phyloP scores from a whole-genome alignment of 2,113 vertebrate species.

The Motacilla tschutschensis region DNA sequence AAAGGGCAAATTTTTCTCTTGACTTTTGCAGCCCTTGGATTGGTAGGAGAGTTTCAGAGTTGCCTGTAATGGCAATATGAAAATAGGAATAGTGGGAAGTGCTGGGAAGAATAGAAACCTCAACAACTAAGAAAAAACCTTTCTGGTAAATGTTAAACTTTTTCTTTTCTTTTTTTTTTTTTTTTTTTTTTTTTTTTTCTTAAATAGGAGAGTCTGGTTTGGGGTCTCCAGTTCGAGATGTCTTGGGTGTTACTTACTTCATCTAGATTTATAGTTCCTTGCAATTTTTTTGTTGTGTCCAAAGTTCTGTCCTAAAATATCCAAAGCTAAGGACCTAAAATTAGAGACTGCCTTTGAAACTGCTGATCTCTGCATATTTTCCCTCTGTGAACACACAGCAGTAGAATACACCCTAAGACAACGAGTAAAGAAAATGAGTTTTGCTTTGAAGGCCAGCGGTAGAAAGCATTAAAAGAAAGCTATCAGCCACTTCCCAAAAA shows the following conservation, averaged over 20 bases:
- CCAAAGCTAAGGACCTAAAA: constrained; percentile 47
- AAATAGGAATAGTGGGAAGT: constrained; percentile 36
- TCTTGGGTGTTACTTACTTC: constrained; percentile 46
- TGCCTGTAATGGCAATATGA: neutral
- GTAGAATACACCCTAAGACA: constrained; percentile 42
- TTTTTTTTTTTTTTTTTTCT: neutral
- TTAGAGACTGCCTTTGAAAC: constrained; percentile 53
- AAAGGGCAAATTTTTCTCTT: neutral
- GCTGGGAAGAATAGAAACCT: constrained; percentile 30
- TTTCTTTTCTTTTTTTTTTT: neutral
- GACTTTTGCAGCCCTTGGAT: neutral
- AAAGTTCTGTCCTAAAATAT: constrained; percentile 44
- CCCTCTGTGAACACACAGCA: constrained; percentile 4
- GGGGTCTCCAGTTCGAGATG: neutral
- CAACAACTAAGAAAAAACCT: constrained; percentile 16
- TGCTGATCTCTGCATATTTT: constrained; percentile 50
- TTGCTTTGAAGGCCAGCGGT: neutral
- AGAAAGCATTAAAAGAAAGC: neutral
- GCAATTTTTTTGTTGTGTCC: constrained; percentile 1
- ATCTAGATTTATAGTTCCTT: constrained; percentile 44
- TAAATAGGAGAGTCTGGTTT: neutral
- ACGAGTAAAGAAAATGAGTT: neutral
- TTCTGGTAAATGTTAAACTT: neutral
- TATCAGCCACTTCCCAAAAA: neutral
- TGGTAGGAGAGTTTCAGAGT: neutral